Evolutionary conservation across 2,113 vertebrate species (phyloP).

Genomic region (Syngnathus floridae): DNA sequence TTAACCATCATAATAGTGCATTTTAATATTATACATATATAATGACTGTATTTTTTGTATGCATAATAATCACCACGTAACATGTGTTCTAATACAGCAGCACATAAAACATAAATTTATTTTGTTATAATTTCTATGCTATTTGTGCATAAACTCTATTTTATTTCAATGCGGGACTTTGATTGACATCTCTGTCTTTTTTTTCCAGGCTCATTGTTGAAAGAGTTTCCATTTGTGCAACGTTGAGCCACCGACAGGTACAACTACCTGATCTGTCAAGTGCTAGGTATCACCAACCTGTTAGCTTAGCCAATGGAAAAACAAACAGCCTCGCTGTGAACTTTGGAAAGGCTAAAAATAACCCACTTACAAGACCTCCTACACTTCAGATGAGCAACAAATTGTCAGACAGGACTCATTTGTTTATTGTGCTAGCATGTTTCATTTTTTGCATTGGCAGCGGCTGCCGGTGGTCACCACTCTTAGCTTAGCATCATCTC

Average conservation of each 20-base stretch:
- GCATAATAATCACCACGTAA: too few species aligned
- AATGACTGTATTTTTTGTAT: too few species aligned
- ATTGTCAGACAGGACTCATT: not conserved
- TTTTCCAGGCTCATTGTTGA: constrained; percentile 46
- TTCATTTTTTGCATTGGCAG: not conserved
- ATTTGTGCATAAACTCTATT: too few species aligned
- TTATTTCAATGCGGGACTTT: not conserved
- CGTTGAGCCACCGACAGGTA: constrained; percentile 59
- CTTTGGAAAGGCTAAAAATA: not conserved
- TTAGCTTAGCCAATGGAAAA: not conserved
- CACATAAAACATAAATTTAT: too few species aligned
- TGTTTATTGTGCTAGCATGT: not conserved
- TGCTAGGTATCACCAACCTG: not conserved
- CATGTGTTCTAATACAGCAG: too few species aligned
- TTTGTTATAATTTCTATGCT: too few species aligned
- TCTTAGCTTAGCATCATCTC: not conserved
- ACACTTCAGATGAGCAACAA: not conserved
- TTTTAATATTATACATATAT: too few species aligned
- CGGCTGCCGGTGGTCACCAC: not conserved
- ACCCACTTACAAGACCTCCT: not conserved
- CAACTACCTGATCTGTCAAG: constrained; percentile 3
- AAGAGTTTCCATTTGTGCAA: constrained; percentile 46
- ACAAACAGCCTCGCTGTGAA: not conserved
- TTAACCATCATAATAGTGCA: too few species aligned
- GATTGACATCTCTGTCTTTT: not conserved